Percentiles rank a stretch among this genome's conserved stretches.
Evolutionary conservation across 2,113 vertebrate genomes (phyloP).

Genomic region (Lichenostomus cassidix): DNA sequence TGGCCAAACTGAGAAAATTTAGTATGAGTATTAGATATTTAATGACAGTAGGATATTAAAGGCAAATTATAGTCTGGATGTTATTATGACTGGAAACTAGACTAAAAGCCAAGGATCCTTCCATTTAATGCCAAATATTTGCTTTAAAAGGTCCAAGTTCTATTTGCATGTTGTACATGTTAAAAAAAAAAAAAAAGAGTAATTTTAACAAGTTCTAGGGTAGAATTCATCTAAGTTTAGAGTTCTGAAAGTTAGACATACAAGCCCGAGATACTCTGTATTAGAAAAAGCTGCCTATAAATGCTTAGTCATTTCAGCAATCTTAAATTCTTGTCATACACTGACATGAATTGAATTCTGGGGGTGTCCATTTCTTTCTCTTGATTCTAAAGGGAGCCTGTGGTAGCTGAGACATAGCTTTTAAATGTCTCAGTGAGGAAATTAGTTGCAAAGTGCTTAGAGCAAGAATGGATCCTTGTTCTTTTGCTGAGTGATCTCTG

Average conservation of each 20-base stretch:
- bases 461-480: neutral
- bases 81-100: neutral
- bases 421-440: neutral
- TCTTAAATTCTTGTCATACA: neutral
- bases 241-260: neutral
- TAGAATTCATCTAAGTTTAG: neutral
- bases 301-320: conserved; percentile 1
- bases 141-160: neutral
- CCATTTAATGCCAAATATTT: neutral
- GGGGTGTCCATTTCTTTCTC: neutral
- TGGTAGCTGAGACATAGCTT: neutral
- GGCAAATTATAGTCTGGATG: neutral
- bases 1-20: neutral
- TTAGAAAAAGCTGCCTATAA: neutral
- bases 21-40: neutral
- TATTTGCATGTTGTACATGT: neutral
- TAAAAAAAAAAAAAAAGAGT: neutral
- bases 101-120: neutral
- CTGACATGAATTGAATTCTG: neutral
- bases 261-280: neutral
- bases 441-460: neutral
- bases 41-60: neutral
- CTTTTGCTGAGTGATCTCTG: neutral
- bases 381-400: neutral
- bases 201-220: neutral